Evolutionary conservation across 1,140 invertebrate genomes (phyloP), one percentile per base, ranked within the genome.

Genomic region (Octopus sinensis): DNA sequence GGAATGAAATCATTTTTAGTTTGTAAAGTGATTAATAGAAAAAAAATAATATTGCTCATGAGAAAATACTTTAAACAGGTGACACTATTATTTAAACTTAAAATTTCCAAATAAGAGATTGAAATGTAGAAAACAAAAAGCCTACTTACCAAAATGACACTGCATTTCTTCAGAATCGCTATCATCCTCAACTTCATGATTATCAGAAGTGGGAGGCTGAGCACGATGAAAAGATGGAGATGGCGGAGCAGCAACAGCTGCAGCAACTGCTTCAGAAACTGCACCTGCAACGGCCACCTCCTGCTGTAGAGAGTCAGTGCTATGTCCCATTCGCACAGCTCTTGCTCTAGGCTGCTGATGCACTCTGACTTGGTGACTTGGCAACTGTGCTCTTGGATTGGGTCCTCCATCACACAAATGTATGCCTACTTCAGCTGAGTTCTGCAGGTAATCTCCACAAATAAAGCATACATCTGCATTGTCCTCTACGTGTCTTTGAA

Each of bases 381-480:
- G 68, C 5, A 73, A 23, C 17, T 13, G 68, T 6, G 68, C 17
- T 0, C 68, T 13, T 13, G 17, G 68, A 73, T 73, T 73, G 30
- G 68, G 68, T 4, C 83, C 84, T 4, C 85, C 87, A 80, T 87
- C 85, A 84, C 87, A 88, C 43, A 88, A 68, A 76, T 88, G 87
- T 6, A 88, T 82, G 0, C 87, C 87, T 4, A 83, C 79, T 56
- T 88, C 85, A 5, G 82, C 80, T 80, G 84, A 87, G 76, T 88
- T 88, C 83, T 88, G 87, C 52, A 88, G 78, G 53, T 82, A 81
- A 76, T 88, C 87, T 30, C 84, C 84, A 78, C 87, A 88, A 51
- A 87, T 86, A 79, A 85, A 87, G 75, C 87, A 88, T 52, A 84
- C 73, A 53, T 86, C 78, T 17, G 78, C 62, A n/a, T 78, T 75